Evolutionary conservation across 2,113 vertebrate genomes (phyloP), one percentile per base, ranked within the genome.

Genomic region (Diphyllodes magnificus): DNA sequence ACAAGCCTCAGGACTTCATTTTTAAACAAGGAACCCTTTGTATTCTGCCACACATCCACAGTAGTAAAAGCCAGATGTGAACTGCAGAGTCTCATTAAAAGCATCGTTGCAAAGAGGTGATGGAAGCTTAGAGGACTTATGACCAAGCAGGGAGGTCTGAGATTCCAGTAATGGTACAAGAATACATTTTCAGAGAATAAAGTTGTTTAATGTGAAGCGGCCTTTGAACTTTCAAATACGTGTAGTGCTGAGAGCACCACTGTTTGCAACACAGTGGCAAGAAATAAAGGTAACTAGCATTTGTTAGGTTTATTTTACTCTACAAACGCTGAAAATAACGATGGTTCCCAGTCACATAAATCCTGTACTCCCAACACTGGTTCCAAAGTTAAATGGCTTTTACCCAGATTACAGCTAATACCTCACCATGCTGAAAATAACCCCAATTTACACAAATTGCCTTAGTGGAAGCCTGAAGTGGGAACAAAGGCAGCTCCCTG

Each of bases 21-120:
- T 94, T 97, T 95, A 97, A 97, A 97, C 95, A 97, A 96, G 35
- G 92, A 97, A 82, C 76, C 86, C 94, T 98, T 97, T 97, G 93
- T 97, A 82, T 95, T 77, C 92, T 88, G 91, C 86, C 94, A 96
- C 63, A 95, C 91, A 95, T 77, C 85, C 95, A 71, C 93, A 90
- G 96, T 75, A 96, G 94, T 61, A 95, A 97, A 97, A 97, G 88
- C 95, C 95, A 98, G 97, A 97, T 95, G 95, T 95, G 95, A 96
- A 84, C 93, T 82, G 91, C 87, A 96, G 63, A 93, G 79, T 87
- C 97, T 95, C 96, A 96, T 96, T 96, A 97, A 97, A 97, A 95
- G 81, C 93, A 44, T 83, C 86, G 5, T 64, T 94, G 93, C 81
- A 95, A 88, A 96, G 89, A 97, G 93, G 94, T 95, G 90, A 96